Conservation (phyloP, 2,888 invertebrate species). For the Bembecia ichneumoniformis region DNA sequence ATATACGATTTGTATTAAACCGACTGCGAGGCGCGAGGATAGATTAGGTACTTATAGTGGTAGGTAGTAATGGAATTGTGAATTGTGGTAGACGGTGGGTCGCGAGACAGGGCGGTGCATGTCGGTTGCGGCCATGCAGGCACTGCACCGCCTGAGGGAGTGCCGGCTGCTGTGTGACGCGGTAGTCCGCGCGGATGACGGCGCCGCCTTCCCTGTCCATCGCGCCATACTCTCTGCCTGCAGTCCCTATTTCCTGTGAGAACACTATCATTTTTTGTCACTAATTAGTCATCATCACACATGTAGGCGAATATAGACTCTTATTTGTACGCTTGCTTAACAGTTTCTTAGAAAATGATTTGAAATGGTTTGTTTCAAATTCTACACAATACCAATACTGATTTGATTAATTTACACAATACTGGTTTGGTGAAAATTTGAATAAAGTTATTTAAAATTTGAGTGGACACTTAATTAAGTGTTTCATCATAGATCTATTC, state of each 20-base stretch:
- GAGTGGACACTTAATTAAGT: no score
- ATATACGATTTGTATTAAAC: no score
- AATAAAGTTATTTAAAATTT: no score
- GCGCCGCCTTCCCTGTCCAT: constrained; percentile 86
- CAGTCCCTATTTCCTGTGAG: constrained; percentile 91
- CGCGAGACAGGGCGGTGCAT: constrained; percentile 78
- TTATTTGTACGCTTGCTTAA: no score
- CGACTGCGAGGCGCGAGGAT: neutral
- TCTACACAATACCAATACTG: no score
- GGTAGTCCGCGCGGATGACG: constrained; percentile 85
- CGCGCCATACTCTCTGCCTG: constrained; percentile 88
- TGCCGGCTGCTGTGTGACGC: constrained; percentile 91
- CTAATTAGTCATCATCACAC: no score
- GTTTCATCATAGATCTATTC: no score
- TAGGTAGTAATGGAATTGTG: neutral
- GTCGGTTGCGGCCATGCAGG: constrained; percentile 88
- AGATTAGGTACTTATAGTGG: neutral
- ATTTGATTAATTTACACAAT: no score
- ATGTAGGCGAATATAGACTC: no score
- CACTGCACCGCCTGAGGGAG: constrained; percentile 86
- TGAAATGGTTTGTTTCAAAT: no score
- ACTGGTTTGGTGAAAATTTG: no score
- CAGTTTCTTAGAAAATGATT: no score
- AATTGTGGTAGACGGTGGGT: constrained; percentile 67
- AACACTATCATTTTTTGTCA: neutral